Conservation (phyloP, 2,113 vertebrate species). For the Falco punctatus region DNA sequence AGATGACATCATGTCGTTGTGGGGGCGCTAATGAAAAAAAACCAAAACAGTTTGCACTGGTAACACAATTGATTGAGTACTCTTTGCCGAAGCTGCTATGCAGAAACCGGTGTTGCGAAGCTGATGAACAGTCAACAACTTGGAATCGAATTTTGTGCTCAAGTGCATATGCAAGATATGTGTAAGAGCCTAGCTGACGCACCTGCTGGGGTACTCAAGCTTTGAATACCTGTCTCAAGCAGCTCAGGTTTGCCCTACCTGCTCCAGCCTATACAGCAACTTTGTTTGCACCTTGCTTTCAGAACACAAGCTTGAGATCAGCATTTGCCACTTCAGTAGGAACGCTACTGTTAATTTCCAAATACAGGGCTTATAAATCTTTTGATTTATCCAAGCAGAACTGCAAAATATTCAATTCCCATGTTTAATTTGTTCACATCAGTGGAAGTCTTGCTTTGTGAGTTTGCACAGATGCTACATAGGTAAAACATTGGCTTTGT, state of each 20-base stretch:
- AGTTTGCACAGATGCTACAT: not conserved
- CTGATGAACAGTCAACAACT: not conserved
- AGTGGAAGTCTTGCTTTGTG: not conserved
- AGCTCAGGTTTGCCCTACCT: not conserved
- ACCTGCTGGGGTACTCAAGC: not conserved
- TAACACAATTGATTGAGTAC: not conserved
- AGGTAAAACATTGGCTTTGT: not conserved
- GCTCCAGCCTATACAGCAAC: not conserved
- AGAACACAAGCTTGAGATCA: not conserved
- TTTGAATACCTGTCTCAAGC: not conserved
- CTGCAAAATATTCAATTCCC: not conserved
- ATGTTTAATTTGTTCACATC: fast-evolving
- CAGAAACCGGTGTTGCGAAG: not conserved
- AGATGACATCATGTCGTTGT: not conserved
- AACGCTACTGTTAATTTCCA: not conserved
- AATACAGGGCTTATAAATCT: not conserved
- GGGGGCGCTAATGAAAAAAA: too few species aligned
- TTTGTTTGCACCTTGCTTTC: not conserved
- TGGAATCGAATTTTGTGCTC: not conserved
- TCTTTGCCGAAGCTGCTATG: not conserved
- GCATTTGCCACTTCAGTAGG: not conserved
- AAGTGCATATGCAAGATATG: fast-evolving
- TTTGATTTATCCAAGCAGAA: not conserved
- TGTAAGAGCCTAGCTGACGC: not conserved
- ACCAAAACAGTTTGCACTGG: not conserved